A percentile compares a stretch with the other conserved stretches of the same genome.
Conservation (phyloP, 2,797 vertebrate species). For the Poecilia wingei region DNA sequence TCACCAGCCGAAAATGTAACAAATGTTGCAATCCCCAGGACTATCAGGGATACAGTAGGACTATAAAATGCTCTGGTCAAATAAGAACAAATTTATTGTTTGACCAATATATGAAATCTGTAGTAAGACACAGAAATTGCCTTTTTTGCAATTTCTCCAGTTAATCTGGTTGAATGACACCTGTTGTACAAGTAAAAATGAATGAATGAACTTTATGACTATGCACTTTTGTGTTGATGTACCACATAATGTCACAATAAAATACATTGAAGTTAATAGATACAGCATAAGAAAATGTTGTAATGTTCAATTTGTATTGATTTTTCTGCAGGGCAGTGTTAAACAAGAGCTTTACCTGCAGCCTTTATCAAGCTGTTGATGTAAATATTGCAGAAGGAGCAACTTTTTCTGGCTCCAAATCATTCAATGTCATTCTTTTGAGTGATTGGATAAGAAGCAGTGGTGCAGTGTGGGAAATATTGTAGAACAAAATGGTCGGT, state of each 20-base stretch:
- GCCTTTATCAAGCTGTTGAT: neutral
- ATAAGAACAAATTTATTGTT: neutral
- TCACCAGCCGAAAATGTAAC: too few species aligned
- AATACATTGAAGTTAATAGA: neutral
- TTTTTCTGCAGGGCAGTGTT: neutral
- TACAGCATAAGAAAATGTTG: neutral
- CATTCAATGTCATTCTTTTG: neutral
- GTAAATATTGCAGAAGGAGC: neutral
- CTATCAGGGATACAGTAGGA: too few species aligned
- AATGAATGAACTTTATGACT: neutral
- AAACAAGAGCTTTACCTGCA: neutral
- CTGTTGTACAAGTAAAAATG: neutral
- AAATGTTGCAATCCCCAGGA: too few species aligned
- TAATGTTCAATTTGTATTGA: neutral
- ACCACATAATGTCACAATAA: neutral
- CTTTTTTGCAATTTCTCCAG: neutral
- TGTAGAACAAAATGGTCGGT: neutral
- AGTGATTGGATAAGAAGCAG: neutral
- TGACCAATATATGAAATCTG: neutral
- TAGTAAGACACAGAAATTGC: neutral
- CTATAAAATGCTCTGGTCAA: neutral
- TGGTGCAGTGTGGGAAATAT: neutral
- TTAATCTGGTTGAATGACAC: neutral
- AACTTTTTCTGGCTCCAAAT: neutral
- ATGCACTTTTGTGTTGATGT: neutral